Percentiles rank a stretch among this genome's conserved stretches.
phyloP scores from a whole-genome alignment of 2,113 vertebrate species.

The Perognathus longimembris region DNA sequence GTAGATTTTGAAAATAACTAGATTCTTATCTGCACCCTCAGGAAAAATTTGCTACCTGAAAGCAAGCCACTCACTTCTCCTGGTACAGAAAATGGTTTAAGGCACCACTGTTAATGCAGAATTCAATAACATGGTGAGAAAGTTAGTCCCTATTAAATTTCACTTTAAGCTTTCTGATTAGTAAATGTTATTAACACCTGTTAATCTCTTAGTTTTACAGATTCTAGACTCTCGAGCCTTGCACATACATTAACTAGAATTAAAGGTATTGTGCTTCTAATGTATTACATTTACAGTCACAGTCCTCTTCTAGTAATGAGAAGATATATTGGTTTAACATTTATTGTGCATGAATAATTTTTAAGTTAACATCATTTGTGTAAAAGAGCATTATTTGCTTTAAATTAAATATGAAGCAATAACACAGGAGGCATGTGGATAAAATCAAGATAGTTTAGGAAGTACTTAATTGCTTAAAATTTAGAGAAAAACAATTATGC shows the following conservation, averaged over 20 bases:
- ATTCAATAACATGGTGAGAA: neutral
- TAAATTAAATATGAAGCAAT: neutral
- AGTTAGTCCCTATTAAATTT: neutral
- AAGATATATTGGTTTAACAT: neutral
- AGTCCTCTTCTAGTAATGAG: neutral
- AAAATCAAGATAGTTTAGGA: neutral
- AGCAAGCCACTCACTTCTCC: neutral
- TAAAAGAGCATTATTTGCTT: neutral
- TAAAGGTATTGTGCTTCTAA: neutral
- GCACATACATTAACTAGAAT: neutral
- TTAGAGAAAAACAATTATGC: neutral
- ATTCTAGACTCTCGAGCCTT: neutral
- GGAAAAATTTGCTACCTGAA: neutral
- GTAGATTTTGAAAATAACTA: neutral
- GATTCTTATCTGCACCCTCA: neutral
- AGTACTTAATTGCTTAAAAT: neutral
- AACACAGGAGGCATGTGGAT: neutral
- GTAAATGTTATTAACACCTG: neutral
- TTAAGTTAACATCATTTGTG: neutral
- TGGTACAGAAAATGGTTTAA: neutral
- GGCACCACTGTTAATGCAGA: neutral
- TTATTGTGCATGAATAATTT: neutral
- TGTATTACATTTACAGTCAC: neutral
- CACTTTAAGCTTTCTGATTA: neutral
- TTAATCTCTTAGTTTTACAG: conserved; percentile 24